Conservation (phyloP, 2,113 vertebrate genomes). For the Gnathonemus longibarbis region DNA sequence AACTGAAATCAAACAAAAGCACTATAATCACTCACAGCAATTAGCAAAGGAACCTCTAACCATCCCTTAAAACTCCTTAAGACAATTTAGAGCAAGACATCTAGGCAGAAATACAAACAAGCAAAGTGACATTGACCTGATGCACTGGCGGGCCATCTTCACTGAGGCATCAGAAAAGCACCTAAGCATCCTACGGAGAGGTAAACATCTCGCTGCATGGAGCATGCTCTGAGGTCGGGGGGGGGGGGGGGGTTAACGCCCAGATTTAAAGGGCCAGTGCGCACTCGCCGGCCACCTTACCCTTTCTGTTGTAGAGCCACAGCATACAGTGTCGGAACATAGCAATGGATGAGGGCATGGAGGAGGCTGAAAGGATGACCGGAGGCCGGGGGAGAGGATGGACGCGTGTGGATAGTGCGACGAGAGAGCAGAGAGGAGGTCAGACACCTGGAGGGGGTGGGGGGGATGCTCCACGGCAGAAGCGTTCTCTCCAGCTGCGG, state of each 20-base stretch:
- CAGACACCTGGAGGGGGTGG: conserved; percentile 44
- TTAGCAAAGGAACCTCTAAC: neutral
- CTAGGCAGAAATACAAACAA: neutral
- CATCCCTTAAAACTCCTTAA: neutral
- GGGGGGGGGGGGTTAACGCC: neutral
- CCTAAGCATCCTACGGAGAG: neutral
- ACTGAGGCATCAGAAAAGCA: neutral
- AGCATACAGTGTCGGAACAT: conserved; percentile 99
- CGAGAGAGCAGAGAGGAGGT: conserved; percentile 29
- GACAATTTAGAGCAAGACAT: neutral
- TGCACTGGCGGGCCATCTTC: neutral
- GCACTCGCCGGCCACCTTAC: conserved; percentile 68
- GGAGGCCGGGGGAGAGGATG: conserved; percentile 40
- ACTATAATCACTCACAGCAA: neutral
- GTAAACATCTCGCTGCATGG: neutral
- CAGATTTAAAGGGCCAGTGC: conserved; percentile 39
- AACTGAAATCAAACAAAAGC: neutral
- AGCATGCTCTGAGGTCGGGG: neutral
- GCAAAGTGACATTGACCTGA: neutral
- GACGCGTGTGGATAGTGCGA: conserved; percentile 6
- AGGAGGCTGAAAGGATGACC: conserved; percentile 56
- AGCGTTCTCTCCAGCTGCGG: conserved; percentile 37
- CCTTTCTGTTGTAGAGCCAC: conserved; percentile 97
- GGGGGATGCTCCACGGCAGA: conserved; percentile 27
- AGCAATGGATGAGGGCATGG: conserved; percentile 96